Base-by-base conservation (phyloP, 2,888 invertebrate species). In the Aporophyla nigra region DNA sequence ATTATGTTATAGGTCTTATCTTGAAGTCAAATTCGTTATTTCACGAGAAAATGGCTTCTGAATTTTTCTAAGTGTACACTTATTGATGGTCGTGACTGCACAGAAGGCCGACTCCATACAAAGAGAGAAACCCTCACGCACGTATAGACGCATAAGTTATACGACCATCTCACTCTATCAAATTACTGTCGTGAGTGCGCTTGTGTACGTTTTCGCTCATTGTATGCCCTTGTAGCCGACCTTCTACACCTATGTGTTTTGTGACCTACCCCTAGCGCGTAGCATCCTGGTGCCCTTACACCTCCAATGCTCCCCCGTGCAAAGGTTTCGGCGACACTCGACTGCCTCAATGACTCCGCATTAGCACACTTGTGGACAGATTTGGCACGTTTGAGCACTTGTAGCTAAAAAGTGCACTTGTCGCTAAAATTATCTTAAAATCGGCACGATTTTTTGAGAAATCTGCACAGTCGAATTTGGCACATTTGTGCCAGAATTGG, bases 281-380 rank as follows among this genome's bases (percentile, higher is more conserved):
- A 81, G 77, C 76, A 58, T 78, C 56, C 82, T 33, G 81, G 76
- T 78, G 82, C 62, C 82, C 82, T 73, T 49, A 74, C 82, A 84
- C 80, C 7, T 78, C 76, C 77, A 62, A 80, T 62, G 21, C 58
- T 81, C 82, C 71, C 56, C 67, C 56, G 21, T 75, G 82, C 77
- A 63, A 81, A 58, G 77, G 76, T 68, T 82, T 12, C 79, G 80
- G 79, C 80, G 80, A 80, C 80, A 80, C 80, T 80, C 80, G 83
- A 83, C 79, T 56, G 61, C 78, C 77, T 76, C 67, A 53, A 53
- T 46, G 43, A 81, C 21, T 63, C 75, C 81, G 59, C 76, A 76
- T 66, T 82, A 65, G 80, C 80, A 80, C 80, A 54, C n/a, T 73
- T 67, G 54, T 78, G 78, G 65, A 67, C 74, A 74, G 68, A 81